A percentile compares a stretch with the other conserved stretches of the same genome.
Evolutionary conservation across 2,113 vertebrate genomes (phyloP).

Genomic region (Capreolus pygargus): DNA sequence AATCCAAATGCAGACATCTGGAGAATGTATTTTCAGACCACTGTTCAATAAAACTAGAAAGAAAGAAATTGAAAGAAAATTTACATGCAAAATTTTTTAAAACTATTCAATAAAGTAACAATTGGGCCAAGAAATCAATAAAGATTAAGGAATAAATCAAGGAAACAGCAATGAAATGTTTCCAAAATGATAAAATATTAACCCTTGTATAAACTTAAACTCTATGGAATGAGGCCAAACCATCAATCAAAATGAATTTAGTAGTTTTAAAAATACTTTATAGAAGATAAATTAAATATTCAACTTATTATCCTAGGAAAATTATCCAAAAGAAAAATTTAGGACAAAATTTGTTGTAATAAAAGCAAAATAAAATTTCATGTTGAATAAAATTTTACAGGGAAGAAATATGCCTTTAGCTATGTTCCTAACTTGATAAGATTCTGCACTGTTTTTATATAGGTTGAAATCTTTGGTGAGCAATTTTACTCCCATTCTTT

Average conservation of each 20-base stretch:
- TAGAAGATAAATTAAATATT: not conserved
- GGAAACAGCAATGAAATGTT: not conserved
- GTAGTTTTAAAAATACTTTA: not conserved
- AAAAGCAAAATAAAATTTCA: not conserved
- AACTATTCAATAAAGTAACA: not conserved
- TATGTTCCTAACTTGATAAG: not conserved
- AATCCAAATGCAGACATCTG: not conserved
- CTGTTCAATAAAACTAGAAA: not conserved
- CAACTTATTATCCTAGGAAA: not conserved
- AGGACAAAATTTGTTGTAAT: not conserved
- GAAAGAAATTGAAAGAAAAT: not conserved
- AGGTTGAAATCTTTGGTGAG: not conserved
- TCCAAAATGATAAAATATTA: not conserved
- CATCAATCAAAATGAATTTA: not conserved
- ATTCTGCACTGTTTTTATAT: not conserved
- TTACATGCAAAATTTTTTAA: not conserved
- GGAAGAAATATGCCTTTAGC: not conserved
- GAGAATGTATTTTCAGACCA: not conserved
- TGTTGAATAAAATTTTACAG: not conserved
- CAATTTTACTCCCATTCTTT: not conserved
- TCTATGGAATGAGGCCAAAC: not conserved
- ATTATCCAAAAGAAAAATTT: not conserved
- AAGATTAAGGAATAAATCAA: not conserved
- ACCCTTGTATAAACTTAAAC: not conserved
- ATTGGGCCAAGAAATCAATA: not conserved